A percentile compares a stretch with the other conserved stretches of the same genome.
Evolutionary conservation across 1,140 invertebrate genomes (phyloP).

Genomic region (Drosophila saltans): DNA sequence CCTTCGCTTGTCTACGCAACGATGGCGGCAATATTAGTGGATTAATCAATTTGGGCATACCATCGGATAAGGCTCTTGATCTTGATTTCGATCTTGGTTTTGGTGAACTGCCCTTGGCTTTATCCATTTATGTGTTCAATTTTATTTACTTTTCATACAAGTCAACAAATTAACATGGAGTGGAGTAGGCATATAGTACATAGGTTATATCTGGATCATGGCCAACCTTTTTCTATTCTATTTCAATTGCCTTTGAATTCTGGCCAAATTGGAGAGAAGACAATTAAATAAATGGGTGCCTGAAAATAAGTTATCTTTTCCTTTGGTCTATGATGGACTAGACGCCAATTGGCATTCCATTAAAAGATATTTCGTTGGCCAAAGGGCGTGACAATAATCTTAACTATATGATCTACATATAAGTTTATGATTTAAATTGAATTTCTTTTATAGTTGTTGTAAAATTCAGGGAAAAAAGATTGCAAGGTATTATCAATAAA

Average conservation of each 20-base stretch:
- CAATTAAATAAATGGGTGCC: not conserved
- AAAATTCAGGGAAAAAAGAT: not conserved
- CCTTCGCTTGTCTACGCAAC: not conserved
- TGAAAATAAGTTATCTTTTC: not conserved
- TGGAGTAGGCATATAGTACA: not conserved
- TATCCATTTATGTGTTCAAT: conserved; percentile 18
- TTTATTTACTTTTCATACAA: not conserved
- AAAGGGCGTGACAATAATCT: too few relatives aligned
- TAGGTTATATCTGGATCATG: not conserved
- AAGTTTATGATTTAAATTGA: not conserved
- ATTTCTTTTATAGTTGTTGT: not conserved
- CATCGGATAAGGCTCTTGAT: not conserved
- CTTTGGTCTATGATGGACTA: not conserved
- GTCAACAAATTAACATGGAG: too few relatives aligned
- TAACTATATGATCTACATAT: too few relatives aligned
- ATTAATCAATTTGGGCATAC: conserved; percentile 18
- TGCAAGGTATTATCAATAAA: too few relatives aligned
- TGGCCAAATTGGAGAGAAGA: conserved; percentile 27
- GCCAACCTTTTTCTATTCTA: conserved; percentile 15
- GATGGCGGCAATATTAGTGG: not conserved
- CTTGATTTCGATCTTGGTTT: not conserved
- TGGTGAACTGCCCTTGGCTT: not conserved
- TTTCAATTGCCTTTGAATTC: conserved; percentile 52
- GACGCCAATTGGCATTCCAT: not conserved
- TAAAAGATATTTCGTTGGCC: too few relatives aligned